These are phyloP conservation scores for Xenopus tropicalis DNA, from an alignment of 2,113 vertebrate species.

Conservation along the genomic window DNA sequence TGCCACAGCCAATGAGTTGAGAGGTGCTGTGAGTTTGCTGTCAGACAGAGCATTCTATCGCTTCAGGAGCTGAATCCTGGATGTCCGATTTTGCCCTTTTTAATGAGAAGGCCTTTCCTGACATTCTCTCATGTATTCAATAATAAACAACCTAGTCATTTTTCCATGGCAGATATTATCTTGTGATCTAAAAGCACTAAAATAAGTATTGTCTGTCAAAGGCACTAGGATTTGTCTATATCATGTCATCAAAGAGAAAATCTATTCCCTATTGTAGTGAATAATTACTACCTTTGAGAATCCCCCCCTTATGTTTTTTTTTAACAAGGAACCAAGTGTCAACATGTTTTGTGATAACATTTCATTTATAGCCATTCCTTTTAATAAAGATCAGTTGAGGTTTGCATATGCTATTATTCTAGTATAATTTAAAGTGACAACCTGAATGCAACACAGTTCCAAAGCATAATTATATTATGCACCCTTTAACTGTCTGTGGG, in stretches of 20 bases:
- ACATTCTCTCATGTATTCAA: slow-evolving; percentile 49
- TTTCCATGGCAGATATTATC: slow-evolving; percentile 52
- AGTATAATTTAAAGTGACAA: not conserved
- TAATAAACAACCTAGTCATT: slow-evolving; percentile 47
- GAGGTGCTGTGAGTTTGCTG: slow-evolving; percentile 51
- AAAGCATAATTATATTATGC: not conserved
- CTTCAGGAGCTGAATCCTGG: slow-evolving; percentile 47
- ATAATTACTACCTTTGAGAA: not conserved
- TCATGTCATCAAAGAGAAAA: slow-evolving; percentile 52
- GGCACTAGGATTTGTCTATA: slow-evolving; percentile 46
- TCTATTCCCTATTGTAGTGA: slow-evolving; percentile 38
- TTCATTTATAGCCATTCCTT: not conserved
- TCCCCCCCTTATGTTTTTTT: not conserved
- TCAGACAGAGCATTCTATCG: slow-evolving; percentile 55
- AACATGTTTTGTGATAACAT: not conserved
- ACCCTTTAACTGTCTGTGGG: too few species aligned
- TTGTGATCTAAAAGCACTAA: slow-evolving; percentile 50
- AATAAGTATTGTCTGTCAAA: slow-evolving; percentile 41
- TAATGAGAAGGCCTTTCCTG: slow-evolving; percentile 49
- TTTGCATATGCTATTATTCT: not conserved
- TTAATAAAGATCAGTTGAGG: not conserved
- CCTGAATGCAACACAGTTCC: not conserved
- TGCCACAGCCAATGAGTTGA: slow-evolving; percentile 39
- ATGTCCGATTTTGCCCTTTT: slow-evolving; percentile 49
- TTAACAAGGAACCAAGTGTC: not conserved